Percentiles rank a stretch among this genome's conserved stretches.
phyloP scores from a whole-genome alignment of 2,888 invertebrate genomes.

The Thecophora atra region DNA sequence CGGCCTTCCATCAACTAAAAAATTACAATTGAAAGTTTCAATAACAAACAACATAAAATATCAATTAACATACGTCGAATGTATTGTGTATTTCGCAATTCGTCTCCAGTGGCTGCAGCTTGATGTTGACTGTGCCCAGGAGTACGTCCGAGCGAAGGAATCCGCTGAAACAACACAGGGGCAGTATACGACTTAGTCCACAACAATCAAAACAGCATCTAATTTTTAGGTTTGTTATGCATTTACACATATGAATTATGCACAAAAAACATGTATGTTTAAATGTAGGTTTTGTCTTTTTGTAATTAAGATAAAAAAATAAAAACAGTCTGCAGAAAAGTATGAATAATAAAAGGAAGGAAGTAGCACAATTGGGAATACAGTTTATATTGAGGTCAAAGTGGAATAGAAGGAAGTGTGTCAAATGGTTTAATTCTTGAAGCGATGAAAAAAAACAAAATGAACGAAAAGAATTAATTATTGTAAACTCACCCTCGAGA shows the following conservation, averaged over 20 bases:
- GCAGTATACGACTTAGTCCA: conserved; percentile 66
- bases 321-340: no score
- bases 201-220: conserved; percentile 65
- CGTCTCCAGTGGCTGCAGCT: conserved; percentile 88
- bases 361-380: conserved; percentile 6
- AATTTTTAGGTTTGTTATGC: conserved; percentile 46
- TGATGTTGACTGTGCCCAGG: conserved; percentile 83
- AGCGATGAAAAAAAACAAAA: conserved; percentile 10
- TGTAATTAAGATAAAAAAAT: neutral
- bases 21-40: neutral
- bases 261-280: conserved; percentile 28
- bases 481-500: conserved; percentile 82
- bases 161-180: conserved; percentile 82
- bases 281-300: conserved; percentile 19
- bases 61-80: conserved; percentile 80
- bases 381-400: no score
- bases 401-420: no score
- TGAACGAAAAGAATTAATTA: neutral
- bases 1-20: conserved; percentile 89
- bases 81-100: conserved; percentile 90
- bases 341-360: neutral
- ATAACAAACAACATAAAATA: conserved; percentile 20
- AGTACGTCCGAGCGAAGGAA: conserved; percentile 90
- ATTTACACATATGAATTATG: conserved; percentile 1
- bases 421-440: no score